Evolutionary conservation across 1,140 invertebrate species (phyloP).

Genomic region (Chlorops oryzae): DNA sequence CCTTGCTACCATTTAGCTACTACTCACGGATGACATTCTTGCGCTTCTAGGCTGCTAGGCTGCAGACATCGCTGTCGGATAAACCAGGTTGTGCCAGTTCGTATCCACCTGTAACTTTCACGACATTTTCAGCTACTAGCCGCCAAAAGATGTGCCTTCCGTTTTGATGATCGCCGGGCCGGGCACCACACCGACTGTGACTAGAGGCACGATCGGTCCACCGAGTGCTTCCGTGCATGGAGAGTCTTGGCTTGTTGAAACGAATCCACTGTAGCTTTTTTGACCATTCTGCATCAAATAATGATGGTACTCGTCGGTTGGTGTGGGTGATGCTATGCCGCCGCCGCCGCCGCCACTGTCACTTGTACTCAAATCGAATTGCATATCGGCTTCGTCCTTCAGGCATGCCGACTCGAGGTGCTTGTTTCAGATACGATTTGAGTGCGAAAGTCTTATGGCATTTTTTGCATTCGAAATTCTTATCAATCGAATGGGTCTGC

Average conservation of each 20-base stretch:
- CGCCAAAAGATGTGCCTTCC: slow-evolving; percentile 13
- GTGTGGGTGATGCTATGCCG: slow-evolving; percentile 34
- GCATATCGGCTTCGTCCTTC: slow-evolving; percentile 16
- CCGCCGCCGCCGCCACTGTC: slow-evolving; percentile 42
- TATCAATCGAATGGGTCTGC: slow-evolving; percentile 85
- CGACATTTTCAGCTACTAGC: not conserved
- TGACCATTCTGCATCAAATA: not conserved
- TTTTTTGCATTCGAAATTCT: slow-evolving; percentile 81
- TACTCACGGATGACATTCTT: slow-evolving; percentile 1
- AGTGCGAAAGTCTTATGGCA: slow-evolving; percentile 93
- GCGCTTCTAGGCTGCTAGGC: not conserved
- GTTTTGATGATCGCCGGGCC: slow-evolving; percentile 10
- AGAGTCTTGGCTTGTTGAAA: slow-evolving; percentile 43
- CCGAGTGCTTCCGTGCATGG: slow-evolving; percentile 14
- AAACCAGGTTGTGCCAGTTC: no score
- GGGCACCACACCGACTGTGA: not conserved
- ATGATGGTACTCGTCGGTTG: slow-evolving; percentile 28
- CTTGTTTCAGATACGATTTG: slow-evolving; percentile 95
- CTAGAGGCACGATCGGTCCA: slow-evolving; percentile 4
- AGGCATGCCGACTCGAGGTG: slow-evolving; percentile 89
- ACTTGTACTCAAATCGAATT: slow-evolving; percentile 11
- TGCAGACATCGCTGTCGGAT: no score
- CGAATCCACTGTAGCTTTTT: slow-evolving; percentile 13
- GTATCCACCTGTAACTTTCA: no score
- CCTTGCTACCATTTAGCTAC: no score